Evolutionary conservation across 2,888 invertebrate species (phyloP), one percentile per base, ranked within the genome.

Genomic region (Brachyopa scutellaris): DNA sequence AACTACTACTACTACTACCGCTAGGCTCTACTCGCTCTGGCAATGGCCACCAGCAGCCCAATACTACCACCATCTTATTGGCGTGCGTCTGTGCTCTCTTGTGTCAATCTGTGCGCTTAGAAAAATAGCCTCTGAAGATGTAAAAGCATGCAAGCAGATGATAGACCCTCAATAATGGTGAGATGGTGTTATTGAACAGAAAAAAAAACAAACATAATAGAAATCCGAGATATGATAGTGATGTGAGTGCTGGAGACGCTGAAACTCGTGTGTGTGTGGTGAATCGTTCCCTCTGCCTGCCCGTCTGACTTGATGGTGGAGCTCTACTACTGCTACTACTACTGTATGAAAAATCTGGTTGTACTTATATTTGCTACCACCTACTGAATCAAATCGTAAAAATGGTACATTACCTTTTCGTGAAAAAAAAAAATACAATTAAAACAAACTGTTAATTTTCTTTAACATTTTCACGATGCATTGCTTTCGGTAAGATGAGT

Each of bases 331-430:
- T 66, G 59, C 77, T 61, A 70, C 76, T 55, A 77, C 82, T 59
- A 74, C 73, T 66, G 82, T 82, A 82, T 82, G 82, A 64, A 82
- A n/a, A 64, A 72, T 77, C 77, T 77, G 82, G 82, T 82, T 82
- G 76, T 82, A 77, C 82, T 76, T 82, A 77, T 66, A 72, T 69
- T 76, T 82, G 77, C 61, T 77, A 82, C 59, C 61, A 72, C n/a
- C n/a, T n/a, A 42, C 31, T 19, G 7, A 9, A 9, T 15, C 29
- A 29, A 7, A 4, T 17, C 19, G 2, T 33, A 45, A 45, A 19
- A 45, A 45, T 84, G 85, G 85, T 85, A 21, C 6, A 45, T 11
- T 45, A 11, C 82, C 84, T 84, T 85, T 85, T 74, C 85, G 85
- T 79, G 2, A 17, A 9, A 1, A 7, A 17, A 36, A 13, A 11